These are phyloP conservation scores for Dynastes grantii DNA, from an alignment of 2,888 invertebrate genomes.

Conservation along the genomic window DNA sequence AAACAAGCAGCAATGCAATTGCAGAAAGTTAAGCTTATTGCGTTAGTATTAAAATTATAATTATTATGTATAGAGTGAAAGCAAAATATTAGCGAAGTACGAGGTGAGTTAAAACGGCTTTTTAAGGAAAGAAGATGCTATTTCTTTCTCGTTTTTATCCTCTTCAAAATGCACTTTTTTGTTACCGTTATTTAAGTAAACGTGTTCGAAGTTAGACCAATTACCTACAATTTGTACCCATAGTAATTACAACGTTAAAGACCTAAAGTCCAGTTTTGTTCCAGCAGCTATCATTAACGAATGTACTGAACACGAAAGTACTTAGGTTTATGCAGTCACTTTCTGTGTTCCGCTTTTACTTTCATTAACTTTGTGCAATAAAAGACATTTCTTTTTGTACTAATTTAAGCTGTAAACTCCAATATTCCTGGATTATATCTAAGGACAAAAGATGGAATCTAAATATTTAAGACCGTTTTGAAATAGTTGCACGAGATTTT, in stretches of 20 bases:
- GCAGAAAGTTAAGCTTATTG: not conserved
- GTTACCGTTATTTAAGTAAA: no score
- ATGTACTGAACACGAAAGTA: not conserved
- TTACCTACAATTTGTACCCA: not conserved
- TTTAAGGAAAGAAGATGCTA: no score
- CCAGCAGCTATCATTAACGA: not conserved
- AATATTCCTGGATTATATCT: no score
- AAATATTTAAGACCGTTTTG: no score
- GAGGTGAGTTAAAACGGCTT: not conserved
- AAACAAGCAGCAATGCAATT: not conserved
- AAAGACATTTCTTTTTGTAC: no score
- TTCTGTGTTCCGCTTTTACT: slow-evolving; percentile 11
- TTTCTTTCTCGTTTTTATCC: no score
- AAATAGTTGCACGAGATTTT: no score
- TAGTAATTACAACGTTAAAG: not conserved
- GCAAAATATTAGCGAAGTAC: not conserved
- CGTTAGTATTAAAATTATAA: not conserved
- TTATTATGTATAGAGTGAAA: slow-evolving; percentile 14
- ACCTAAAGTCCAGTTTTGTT: not conserved
- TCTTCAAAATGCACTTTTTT: no score
- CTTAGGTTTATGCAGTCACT: not conserved
- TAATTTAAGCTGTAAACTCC: no score
- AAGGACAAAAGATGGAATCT: no score
- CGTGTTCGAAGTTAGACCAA: slow-evolving; percentile 4
- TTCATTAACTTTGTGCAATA: not conserved